phyloP scores from a whole-genome alignment of 2,888 invertebrate species.

The Strigamia crassipes region DNA sequence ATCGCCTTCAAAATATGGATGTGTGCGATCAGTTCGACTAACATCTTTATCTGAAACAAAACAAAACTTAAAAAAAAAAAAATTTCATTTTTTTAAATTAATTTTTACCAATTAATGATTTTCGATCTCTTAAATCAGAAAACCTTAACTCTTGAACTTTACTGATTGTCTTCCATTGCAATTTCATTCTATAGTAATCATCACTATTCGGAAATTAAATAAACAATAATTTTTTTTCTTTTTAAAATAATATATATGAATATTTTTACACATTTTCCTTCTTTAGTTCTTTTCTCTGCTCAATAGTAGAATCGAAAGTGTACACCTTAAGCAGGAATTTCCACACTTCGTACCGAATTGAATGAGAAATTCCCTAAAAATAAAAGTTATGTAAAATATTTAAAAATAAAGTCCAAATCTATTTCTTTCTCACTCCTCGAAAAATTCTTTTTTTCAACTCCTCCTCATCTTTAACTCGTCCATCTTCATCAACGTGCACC shows the following conservation, averaged over 20 bases:
- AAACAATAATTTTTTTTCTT: too few species aligned
- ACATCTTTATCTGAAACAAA: slow-evolving; percentile 85
- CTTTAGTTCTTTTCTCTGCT: slow-evolving; percentile 71
- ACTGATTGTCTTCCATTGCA: slow-evolving; percentile 92
- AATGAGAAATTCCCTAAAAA: slow-evolving; percentile 74
- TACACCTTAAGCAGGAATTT: slow-evolving; percentile 89
- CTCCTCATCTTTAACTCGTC: slow-evolving; percentile 76
- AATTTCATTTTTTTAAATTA: neutral
- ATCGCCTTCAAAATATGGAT: slow-evolving; percentile 90
- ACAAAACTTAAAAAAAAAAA: neutral
- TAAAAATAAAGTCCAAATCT: neutral
- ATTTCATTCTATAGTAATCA: slow-evolving; percentile 93
- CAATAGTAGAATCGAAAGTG: slow-evolving; percentile 78
- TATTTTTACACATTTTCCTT: slow-evolving; percentile 67
- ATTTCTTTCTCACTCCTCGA: slow-evolving; percentile 81
- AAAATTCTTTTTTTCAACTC: slow-evolving; percentile 85
- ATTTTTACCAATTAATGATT: slow-evolving; percentile 77
- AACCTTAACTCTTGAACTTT: slow-evolving; percentile 85
- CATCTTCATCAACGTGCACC: slow-evolving; percentile 76
- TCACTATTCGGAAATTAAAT: slow-evolving; percentile 59
- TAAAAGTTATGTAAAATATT: neutral
- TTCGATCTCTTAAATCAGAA: slow-evolving; percentile 83
- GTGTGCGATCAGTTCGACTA: slow-evolving; percentile 88
- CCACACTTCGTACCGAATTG: slow-evolving; percentile 84
- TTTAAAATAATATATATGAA: neutral